A percentile compares a stretch with the other conserved stretches of the same genome.
Evolutionary conservation across 2,888 invertebrate species (phyloP).

Genomic region (Alsophila aescularia): DNA sequence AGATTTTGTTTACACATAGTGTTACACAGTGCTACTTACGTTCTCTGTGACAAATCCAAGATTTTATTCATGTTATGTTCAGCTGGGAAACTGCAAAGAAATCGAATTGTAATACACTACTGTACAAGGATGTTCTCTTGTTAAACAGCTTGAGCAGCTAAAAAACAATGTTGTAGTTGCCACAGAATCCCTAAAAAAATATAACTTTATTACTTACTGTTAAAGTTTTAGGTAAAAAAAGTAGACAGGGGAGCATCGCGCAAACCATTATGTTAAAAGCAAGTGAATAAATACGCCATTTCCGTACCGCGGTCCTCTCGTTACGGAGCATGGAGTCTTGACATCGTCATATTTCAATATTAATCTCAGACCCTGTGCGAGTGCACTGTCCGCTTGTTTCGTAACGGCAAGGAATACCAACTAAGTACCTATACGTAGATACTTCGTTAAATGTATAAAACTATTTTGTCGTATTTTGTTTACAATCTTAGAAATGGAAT

Average conservation of each 20-base stretch:
- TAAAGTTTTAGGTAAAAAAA: constrained; percentile 36
- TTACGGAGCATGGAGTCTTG: constrained; percentile 19
- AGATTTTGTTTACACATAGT: too few relatives aligned
- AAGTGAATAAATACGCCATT: constrained; percentile 41
- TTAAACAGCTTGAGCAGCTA: too few relatives aligned
- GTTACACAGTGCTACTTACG: too few relatives aligned
- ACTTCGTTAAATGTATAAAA: neutral
- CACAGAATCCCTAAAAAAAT: constrained; percentile 8
- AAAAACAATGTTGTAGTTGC: neutral
- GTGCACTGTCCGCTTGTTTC: constrained; percentile 22
- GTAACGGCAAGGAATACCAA: constrained; percentile 14
- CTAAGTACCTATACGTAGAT: constrained; percentile 9
- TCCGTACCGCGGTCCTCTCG: constrained; percentile 21
- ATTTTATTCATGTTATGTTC: too few relatives aligned
- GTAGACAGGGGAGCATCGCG: constrained; percentile 21
- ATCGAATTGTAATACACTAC: too few relatives aligned
- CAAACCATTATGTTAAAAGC: constrained; percentile 37
- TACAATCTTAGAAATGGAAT: too few relatives aligned
- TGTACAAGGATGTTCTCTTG: too few relatives aligned
- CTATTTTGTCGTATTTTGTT: too few relatives aligned
- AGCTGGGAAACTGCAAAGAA: too few relatives aligned
- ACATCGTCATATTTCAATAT: constrained; percentile 41
- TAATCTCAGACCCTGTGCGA: constrained; percentile 24
- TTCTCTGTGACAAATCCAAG: too few relatives aligned
- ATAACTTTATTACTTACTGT: constrained; percentile 7